Evolutionary conservation across 2,113 vertebrate genomes (phyloP), one percentile per base, ranked within the genome.

Genomic region (Thalassarche chlororhynchos): DNA sequence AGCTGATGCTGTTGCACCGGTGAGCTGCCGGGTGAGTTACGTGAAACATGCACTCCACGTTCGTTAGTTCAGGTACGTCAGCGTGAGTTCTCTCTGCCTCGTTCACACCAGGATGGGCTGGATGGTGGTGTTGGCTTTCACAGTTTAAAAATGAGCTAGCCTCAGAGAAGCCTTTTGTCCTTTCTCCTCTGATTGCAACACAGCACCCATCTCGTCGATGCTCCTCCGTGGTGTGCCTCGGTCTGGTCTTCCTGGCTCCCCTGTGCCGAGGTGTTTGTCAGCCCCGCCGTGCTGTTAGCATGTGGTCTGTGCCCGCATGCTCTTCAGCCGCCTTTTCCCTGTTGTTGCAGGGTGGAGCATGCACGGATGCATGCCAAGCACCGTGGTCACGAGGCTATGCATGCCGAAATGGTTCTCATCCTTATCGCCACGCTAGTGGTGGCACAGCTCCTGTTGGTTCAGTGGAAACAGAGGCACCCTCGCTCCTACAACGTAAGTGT

Each of bases 341-440:
- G 51, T 96, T n/a, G 25, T 94, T 92, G 84, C 98, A 99, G 99
- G 98, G 97, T 99, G 93, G 99, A 99, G 83, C 99, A 99, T 7
- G 99, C 99, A 4, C 99, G 98, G 91, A 99, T 99, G 99, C 99
- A 99, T 12, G 99, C 99, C 97, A 99, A 99, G 95, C 99, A 99
- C 98, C 99, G 99, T 2, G 99, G 99, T 14, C 99, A 99, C 2
- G 99, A 99, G 98, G 99, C 99, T 14, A 99, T 99, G 99, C 99
- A 99, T 1, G 99, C 99, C 5, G 99, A 99, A 90, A 99, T 99
- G 99, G 99, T 99, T 44, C 99, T 99, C 86, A 99, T 99, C 97
- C 99, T 99, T 72, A 99, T 99, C 0, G 99, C 99, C 97, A 99
- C 99, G 0, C 98, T 99, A 21, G 99, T 99, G 76, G 97, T 99